Conservation (phyloP, 2,113 vertebrate genomes). For the Myocastor coypus region DNA sequence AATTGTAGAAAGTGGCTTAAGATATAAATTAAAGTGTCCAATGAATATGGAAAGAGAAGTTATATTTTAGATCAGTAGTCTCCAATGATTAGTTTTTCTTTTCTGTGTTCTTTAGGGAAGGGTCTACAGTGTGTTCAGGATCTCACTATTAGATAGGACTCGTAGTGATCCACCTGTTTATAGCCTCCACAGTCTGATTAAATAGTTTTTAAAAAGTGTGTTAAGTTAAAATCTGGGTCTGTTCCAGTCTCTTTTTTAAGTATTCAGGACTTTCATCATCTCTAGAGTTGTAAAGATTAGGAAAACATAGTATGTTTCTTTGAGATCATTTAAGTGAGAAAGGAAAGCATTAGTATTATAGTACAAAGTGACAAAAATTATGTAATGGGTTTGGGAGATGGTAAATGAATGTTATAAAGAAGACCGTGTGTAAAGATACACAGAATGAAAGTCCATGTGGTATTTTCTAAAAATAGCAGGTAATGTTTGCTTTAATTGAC, state of each 20-base stretch:
- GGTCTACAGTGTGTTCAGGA: too few species aligned
- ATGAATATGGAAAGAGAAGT: background rate
- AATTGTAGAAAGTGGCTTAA: background rate
- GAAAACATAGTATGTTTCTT: background rate
- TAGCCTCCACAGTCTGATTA: background rate
- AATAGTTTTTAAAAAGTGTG: background rate
- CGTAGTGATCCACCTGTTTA: too few species aligned
- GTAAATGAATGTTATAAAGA: background rate
- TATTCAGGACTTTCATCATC: background rate
- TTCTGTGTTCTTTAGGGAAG: too few species aligned
- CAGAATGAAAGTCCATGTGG: background rate
- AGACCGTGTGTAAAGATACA: background rate
- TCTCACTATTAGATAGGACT: too few species aligned
- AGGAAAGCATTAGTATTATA: background rate
- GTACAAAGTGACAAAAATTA: background rate
- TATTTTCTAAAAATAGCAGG: background rate
- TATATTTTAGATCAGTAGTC: background rate
- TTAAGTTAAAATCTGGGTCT: background rate
- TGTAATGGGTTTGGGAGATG: background rate
- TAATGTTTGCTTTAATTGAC: background rate
- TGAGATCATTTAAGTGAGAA: background rate
- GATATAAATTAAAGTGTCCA: background rate
- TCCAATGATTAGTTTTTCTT: background rate
- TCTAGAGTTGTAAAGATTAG: background rate
- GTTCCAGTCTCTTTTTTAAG: background rate